Evolutionary conservation across 2,888 invertebrate species (phyloP).

Genomic region (Heliconius erato): DNA sequence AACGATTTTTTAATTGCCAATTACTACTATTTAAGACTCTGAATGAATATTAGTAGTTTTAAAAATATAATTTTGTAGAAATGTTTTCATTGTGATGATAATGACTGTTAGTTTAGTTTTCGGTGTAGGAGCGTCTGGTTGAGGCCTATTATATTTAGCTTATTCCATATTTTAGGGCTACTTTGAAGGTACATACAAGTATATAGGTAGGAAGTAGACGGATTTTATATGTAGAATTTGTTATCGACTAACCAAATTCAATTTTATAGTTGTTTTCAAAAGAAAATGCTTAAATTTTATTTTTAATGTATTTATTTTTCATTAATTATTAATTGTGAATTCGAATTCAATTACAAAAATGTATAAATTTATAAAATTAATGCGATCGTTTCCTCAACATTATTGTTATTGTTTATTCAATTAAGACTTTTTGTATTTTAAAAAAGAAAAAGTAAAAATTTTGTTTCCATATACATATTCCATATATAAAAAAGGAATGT

Average conservation of each 20-base stretch:
- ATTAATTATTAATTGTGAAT: neutral
- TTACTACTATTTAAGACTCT: slow-evolving; percentile 6
- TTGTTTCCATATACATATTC: neutral
- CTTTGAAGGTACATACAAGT: neutral
- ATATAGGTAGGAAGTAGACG: slow-evolving; percentile 18
- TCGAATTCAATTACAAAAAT: too few relatives aligned
- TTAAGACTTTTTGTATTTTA: neutral
- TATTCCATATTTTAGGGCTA: slow-evolving; percentile 40
- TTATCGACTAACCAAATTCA: slow-evolving; percentile 9
- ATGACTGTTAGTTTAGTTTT: slow-evolving; percentile 37
- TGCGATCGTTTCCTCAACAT: too few relatives aligned
- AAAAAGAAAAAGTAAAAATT: neutral
- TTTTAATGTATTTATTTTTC: neutral
- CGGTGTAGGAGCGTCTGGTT: slow-evolving; percentile 27
- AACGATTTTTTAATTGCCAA: neutral
- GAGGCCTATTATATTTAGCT: slow-evolving; percentile 38
- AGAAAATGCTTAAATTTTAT: neutral
- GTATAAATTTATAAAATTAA: too few relatives aligned
- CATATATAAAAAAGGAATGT: neutral
- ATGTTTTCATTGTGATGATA: slow-evolving; percentile 38
- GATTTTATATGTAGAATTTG: slow-evolving; percentile 31
- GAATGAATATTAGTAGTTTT: slow-evolving; percentile 13
- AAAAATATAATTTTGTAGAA: slow-evolving; percentile 28
- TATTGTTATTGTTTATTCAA: neutral
- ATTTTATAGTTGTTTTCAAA: neutral